Conservation (phyloP, 1,140 invertebrate genomes). For the Zaprionus inermis region DNA sequence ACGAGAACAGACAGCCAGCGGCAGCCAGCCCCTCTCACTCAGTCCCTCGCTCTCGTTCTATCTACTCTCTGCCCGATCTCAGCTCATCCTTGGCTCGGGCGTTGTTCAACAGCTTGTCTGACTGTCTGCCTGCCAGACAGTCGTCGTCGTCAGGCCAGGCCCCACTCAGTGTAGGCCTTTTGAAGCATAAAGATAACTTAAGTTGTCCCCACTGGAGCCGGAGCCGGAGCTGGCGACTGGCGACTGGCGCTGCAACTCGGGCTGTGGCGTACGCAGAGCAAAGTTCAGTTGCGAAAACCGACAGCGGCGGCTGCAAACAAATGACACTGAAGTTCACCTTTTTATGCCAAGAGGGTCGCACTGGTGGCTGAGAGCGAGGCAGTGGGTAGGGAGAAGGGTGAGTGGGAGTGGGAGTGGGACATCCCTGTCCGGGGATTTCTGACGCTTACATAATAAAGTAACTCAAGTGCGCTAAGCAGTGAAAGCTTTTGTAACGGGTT, state of each 20-base stretch:
- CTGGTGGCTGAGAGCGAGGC: not conserved
- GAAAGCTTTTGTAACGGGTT: conserved; percentile 53
- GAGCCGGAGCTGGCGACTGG: no score
- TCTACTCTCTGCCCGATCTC: not conserved
- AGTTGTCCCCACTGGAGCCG: conserved; percentile 56
- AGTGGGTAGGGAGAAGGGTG: not conserved
- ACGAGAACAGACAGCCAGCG: conserved; percentile 1
- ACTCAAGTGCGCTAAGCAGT: conserved; percentile 55
- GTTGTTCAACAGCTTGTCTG: conserved; percentile 61
- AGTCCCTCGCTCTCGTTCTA: not conserved
- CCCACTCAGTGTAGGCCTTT: conserved; percentile 54
- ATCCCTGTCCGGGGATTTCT: conserved; percentile 29
- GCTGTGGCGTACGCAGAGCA: conserved; percentile 23
- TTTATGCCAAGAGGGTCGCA: conserved; percentile 48
- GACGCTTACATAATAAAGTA: conserved; percentile 61
- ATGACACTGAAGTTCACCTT: conserved; percentile 66
- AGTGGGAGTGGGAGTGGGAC: not conserved
- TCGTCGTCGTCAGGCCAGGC: conserved; percentile 40
- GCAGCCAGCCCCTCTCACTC: not conserved
- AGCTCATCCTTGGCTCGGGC: conserved; percentile 28
- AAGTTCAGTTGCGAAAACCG: conserved; percentile 51
- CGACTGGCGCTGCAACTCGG: no score
- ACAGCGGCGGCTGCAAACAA: conserved; percentile 55
- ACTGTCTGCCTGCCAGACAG: conserved; percentile 45
- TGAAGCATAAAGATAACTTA: conserved; percentile 69